phyloP scores from a whole-genome alignment of 2,113 vertebrate species.

The Phainopepla nitens region DNA sequence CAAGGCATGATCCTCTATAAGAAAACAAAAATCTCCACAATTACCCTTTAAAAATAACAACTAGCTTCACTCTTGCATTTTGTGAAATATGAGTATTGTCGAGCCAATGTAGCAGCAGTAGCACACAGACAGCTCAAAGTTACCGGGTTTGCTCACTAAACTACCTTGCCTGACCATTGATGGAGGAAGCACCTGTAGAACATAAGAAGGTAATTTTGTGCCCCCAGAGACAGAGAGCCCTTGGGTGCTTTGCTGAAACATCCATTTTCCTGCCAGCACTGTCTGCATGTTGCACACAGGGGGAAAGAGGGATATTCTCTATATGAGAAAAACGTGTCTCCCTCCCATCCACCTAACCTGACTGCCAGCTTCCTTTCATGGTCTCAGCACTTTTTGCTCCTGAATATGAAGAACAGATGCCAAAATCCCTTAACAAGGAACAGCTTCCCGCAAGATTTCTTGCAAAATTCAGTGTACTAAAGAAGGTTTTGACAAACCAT shows the following conservation, averaged over 20 bases:
- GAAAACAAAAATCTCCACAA: neutral
- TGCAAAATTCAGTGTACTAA: neutral
- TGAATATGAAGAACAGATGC: constrained; percentile 20
- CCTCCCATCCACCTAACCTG: neutral
- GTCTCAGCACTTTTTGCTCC: constrained; percentile 10
- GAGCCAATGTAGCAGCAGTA: neutral
- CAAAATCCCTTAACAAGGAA: constrained; percentile 15
- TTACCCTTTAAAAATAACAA: neutral
- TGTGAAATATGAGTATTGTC: neutral
- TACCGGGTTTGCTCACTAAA: neutral
- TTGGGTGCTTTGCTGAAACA: neutral
- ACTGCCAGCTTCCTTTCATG: constrained; percentile 16
- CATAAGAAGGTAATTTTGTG: neutral
- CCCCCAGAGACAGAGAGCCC: neutral
- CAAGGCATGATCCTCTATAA: neutral
- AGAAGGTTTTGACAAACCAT: neutral
- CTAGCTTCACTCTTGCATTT: neutral
- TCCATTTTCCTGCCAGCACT: neutral
- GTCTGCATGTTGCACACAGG: neutral
- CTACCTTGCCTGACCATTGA: neutral
- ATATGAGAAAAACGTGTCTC: neutral
- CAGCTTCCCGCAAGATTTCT: neutral
- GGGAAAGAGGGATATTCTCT: neutral
- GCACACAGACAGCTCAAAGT: neutral
- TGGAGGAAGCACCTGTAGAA: neutral